Evolutionary conservation across 2,113 vertebrate species (phyloP), one percentile per base, ranked within the genome.

Genomic region (Corvus hawaiiensis): DNA sequence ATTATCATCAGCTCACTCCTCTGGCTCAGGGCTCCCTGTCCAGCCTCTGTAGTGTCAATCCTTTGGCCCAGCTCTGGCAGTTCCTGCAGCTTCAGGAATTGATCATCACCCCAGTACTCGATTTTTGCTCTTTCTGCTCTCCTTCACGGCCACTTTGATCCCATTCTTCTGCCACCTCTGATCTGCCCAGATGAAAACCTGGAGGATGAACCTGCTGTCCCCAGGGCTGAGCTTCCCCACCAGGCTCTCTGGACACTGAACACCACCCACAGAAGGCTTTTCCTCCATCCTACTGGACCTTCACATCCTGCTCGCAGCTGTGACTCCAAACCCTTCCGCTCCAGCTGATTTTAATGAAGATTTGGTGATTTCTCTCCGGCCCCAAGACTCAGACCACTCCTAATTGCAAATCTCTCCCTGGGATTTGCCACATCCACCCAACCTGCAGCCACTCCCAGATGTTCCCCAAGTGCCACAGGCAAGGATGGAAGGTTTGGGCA

Each of bases 401-500:
- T 44, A 64, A 61, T 24, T 39, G 56, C 54, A 74, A 48, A 44
- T 16, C 44, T 18, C 56, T 62, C 39, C 62, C 89, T 87, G 72
- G 61, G 74, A 58, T 82, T 28, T 66, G 78, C 43, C 81, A 86
- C 24, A 48, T 72, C 84, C 68, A 44, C 77, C 37, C 75, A 74
- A 19, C 9, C 7, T n/a, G 19, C 61, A 67, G 91, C 19, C 24
- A 19, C 73, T 51, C 26, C 33, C 39, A 41, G 62, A 11, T 22
- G 2, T 24, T 46, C 78, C 58, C 77, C 74, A 66, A 81, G 84
- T 10, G 68, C 19, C 32, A 39, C 48, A 58, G n/a, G 2, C 33
- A 17, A 14, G 48, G 80, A 68, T 81, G 94, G 75, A 71, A 32
- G 6, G 84, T 58, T 96, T 81, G 66, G 88, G 59, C 61, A 94